Percentiles rank a stretch among this genome's conserved stretches.
Conservation (phyloP, 2,797 vertebrate genomes). For the Delichon dasypus region DNA sequence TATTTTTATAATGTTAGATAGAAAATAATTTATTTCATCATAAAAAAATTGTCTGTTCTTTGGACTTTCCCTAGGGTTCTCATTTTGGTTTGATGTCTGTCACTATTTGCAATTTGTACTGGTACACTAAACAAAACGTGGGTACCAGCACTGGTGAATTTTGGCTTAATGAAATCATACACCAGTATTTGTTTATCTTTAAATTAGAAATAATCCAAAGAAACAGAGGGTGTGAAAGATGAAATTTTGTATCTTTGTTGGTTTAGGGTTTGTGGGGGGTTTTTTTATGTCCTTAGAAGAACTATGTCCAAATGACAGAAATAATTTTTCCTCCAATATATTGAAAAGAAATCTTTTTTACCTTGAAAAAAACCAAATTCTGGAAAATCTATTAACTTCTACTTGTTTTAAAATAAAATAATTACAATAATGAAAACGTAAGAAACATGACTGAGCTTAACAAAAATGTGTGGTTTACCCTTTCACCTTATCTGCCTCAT, state of each 20-base stretch:
- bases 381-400: conserved; percentile 9
- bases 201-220: neutral
- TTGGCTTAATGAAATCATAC: neutral
- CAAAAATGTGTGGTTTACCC: neutral
- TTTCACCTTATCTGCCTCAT: neutral
- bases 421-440: neutral
- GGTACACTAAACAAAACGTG: neutral
- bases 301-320: neutral
- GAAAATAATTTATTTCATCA: neutral
- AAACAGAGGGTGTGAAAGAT: neutral
- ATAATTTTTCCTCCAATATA: neutral
- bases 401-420: neutral
- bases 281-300: neutral
- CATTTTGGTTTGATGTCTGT: neutral
- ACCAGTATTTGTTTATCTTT: neutral
- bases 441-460: neutral
- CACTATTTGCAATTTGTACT: neutral
- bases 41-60: neutral
- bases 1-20: neutral
- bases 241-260: neutral
- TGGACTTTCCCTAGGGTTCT: neutral
- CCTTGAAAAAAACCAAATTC: neutral
- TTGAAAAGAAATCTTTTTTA: neutral
- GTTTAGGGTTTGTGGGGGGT: neutral
- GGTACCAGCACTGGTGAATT: neutral